Evolutionary conservation across 2,888 invertebrate species (phyloP), one percentile per base, ranked within the genome.

Genomic region (Xestoiulus laeticollis): DNA sequence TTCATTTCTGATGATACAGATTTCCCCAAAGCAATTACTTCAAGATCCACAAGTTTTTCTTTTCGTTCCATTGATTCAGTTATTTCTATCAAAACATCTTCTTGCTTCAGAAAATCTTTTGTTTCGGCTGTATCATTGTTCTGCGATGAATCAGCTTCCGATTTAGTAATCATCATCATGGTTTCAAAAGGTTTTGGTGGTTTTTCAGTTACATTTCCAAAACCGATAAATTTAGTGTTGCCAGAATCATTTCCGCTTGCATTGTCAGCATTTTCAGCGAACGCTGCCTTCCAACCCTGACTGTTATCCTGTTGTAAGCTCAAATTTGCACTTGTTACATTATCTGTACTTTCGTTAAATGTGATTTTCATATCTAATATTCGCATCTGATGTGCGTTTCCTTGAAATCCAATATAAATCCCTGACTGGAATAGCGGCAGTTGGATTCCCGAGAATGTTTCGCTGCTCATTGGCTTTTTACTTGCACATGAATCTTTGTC

Each of bases 331-430:
- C 12, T 26, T 6, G 78, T 30, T 22, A 26, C 14, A 30, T 12
- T 10, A 1, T 78, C 30, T 14, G 26, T 14, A 22, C 26, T 78
- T 22, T 78, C 78, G 1, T 2, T 78, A 26, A 78, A 78, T 14
- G 26, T 78, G 30, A 78, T 78, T 78, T 78, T 78, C 78, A 78
- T 78, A 30, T 78, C 78, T 14, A 78, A 30, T 8, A 30, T 30
- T 22, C 30, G 78, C 78, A 78, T 78, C 30, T 78, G 78, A 12
- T 30, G 78, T 12, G 12, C 14, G 19, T 33, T 83, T 83, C 87
- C 87, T 14, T 87, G 84, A 83, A 87, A 87, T 44, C 87, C 87
- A 38, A 87, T 87, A 83, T 83, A 87, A n/a, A 87, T 44, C 16
- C 87, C 87, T 6, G 68, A 68, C 5, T 87, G 83, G 30, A 30